Evolutionary conservation across 2,888 invertebrate genomes (phyloP).

Genomic region (Apantesis nais): DNA sequence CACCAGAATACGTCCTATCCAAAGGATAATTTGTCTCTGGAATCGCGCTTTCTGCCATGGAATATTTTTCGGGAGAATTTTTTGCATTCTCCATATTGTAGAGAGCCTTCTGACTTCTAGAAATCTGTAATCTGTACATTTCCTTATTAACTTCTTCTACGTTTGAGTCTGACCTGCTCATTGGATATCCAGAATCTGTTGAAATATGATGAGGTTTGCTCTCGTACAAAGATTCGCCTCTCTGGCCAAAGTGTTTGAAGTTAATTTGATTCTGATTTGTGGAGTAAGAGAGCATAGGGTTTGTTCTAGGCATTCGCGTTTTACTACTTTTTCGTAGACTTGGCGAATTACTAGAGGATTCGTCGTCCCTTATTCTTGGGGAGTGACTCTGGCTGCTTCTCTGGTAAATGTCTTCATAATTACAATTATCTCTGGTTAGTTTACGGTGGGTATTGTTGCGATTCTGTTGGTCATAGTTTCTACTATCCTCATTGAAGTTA

Average conservation of each 20-base stretch:
- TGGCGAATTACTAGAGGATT: slow-evolving; percentile 80
- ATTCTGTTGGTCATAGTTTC: slow-evolving; percentile 80
- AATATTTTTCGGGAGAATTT: slow-evolving; percentile 73
- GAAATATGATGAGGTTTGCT: slow-evolving; percentile 81
- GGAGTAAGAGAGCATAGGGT: slow-evolving; percentile 85
- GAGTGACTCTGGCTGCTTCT: slow-evolving; percentile 76
- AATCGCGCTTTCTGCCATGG: slow-evolving; percentile 69
- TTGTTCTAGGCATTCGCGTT: slow-evolving; percentile 85
- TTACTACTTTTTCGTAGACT: slow-evolving; percentile 83
- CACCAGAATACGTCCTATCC: slow-evolving; percentile 78
- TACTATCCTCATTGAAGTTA: slow-evolving; percentile 80
- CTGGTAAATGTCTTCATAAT: slow-evolving; percentile 78
- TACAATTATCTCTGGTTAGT: slow-evolving; percentile 81
- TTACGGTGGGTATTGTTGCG: slow-evolving; percentile 82
- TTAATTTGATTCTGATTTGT: slow-evolving; percentile 79
- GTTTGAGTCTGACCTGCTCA: slow-evolving; percentile 82
- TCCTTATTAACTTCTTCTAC: slow-evolving; percentile 84
- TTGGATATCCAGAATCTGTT: slow-evolving; percentile 77
- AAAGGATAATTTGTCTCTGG: slow-evolving; percentile 80
- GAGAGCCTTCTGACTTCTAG: slow-evolving; percentile 80
- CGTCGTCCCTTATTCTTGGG: slow-evolving; percentile 75
- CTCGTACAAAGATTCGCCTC: slow-evolving; percentile 78
- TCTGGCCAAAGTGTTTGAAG: slow-evolving; percentile 80
- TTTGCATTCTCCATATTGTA: slow-evolving; percentile 80
- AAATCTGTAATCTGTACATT: slow-evolving; percentile 82